Base-by-base conservation (phyloP, 2,888 invertebrate species). In the Notodonta dromedarius region DNA sequence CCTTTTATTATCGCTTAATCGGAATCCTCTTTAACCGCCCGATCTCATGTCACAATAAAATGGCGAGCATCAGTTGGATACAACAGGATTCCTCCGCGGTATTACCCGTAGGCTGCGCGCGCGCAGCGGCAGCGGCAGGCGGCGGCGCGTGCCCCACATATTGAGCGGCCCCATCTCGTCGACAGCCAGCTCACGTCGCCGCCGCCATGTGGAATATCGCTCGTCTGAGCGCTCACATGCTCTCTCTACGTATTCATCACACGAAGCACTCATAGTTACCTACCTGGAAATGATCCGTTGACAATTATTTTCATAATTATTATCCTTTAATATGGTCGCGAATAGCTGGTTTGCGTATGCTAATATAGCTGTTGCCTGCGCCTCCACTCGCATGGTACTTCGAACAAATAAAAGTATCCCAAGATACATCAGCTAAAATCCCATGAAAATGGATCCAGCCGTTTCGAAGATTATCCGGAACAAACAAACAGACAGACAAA, bases 71-170 rank as follows among this genome's bases (percentile, higher is more conserved):
- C 53, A 48, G 50, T 55, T 14, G 9, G 54, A 14, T 54, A 54
- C 54, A 14, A 54, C 39, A 14, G 39, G 54, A 68, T 66, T 69
- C 59, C 56, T 64, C 65, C 66, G 54, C 60, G 56, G 66, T 54
- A 54, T 54, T 54, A 40, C 54, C 54, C 70, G 73, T 67, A 70
- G 60, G 60, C 58, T 24, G 59, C 59, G 44, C 64, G 57, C 53
- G 54, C 53, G 46, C 59, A 39, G 55, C 60, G 59, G 54, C 59
- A 39, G 8, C 42, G 54, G 32, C 57, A 51, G 50, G 50, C 16
- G 32, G 40, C 55, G 44, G 35, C 35, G 35, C 53, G 44, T 57
- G 39, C 60, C 12, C 39, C n/a, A 14, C 54, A 35, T 54, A 39
- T 39, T 11, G 44, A 42, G 55, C 44, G 12, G 40, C 56, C n/a